A percentile compares a stretch with the other conserved stretches of the same genome.
phyloP scores from a whole-genome alignment of 2,113 vertebrate species.

The Oxyruncus cristatus region DNA sequence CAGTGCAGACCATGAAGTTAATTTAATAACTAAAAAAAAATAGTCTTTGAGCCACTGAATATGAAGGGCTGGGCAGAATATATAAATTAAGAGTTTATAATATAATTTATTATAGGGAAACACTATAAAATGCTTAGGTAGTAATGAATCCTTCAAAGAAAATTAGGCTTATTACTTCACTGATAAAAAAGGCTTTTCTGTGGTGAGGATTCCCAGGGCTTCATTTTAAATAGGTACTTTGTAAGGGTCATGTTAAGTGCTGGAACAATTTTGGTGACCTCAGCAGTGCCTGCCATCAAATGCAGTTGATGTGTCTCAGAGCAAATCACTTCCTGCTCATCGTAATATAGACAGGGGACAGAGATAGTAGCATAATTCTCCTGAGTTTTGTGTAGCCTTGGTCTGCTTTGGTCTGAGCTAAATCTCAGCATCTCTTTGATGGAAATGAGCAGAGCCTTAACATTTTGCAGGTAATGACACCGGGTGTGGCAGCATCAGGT shows the following conservation, averaged over 20 bases:
- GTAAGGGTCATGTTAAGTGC: not conserved
- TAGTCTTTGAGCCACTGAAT: not conserved
- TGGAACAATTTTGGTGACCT: not conserved
- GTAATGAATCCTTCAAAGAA: not conserved
- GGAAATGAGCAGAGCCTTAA: not conserved
- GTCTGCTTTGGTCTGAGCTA: not conserved
- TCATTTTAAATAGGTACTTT: not conserved
- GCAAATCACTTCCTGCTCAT: not conserved
- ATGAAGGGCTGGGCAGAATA: not conserved
- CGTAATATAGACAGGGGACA: not conserved
- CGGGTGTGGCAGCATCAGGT: not conserved
- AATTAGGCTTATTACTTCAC: not conserved
- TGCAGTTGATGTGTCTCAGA: not conserved
- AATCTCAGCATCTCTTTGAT: not conserved
- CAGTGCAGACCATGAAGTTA: not conserved
- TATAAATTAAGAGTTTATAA: not conserved
- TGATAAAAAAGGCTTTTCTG: not conserved
- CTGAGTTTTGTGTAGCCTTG: not conserved
- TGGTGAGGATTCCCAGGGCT: not conserved
- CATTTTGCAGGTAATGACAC: accelerated
- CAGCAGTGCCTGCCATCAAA: not conserved
- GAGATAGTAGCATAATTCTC: not conserved
- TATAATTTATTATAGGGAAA: not conserved
- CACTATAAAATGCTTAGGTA: not conserved
- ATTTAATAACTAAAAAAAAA: not conserved